Evolutionary conservation across 2,888 invertebrate species (phyloP).

Genomic region (Chalcosyrphus nemorum): DNA sequence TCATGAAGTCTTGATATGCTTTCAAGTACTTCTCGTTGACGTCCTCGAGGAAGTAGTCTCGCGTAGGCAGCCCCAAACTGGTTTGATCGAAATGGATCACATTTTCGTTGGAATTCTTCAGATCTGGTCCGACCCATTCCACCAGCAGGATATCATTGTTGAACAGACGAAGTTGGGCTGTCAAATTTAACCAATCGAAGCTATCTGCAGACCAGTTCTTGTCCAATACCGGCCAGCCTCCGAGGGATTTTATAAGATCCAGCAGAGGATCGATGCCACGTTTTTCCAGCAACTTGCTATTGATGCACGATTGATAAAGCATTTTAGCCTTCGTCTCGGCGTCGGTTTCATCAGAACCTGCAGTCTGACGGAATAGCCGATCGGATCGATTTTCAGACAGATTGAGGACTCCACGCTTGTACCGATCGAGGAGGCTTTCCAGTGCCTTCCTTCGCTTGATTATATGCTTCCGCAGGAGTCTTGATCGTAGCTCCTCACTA

Average conservation of each 20-base stretch:
- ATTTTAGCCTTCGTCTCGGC: conserved; percentile 91
- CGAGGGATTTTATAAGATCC: conserved; percentile 87
- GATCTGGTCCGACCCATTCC: conserved; percentile 95
- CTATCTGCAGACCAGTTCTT: conserved; percentile 85
- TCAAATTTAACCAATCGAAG: conserved; percentile 89
- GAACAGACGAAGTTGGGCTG: conserved; percentile 89
- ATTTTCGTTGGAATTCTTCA: conserved; percentile 95
- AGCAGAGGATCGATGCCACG: conserved; percentile 89
- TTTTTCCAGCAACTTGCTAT: conserved; percentile 87
- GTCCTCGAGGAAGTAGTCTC: conserved; percentile 89
- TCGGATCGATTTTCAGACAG: neutral
- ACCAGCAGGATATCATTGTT: conserved; percentile 94
- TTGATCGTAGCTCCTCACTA: conserved; percentile 70
- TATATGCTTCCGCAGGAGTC: conserved; percentile 76
- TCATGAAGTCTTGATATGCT: conserved; percentile 91
- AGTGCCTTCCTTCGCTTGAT: conserved; percentile 76
- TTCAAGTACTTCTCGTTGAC: conserved; percentile 86
- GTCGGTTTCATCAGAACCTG: conserved; percentile 79
- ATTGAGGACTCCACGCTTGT: conserved; percentile 76
- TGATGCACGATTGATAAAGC: conserved; percentile 94
- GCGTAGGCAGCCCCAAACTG: conserved; percentile 88
- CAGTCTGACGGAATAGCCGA: neutral
- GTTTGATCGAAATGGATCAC: conserved; percentile 96
- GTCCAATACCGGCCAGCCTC: conserved; percentile 94
- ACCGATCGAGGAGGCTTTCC: conserved; percentile 76